Percentiles rank a stretch among this genome's conserved stretches.
These are phyloP conservation scores for Perccottus glenii DNA, from an alignment of 2,113 vertebrate genomes.

Conservation along the genomic window DNA sequence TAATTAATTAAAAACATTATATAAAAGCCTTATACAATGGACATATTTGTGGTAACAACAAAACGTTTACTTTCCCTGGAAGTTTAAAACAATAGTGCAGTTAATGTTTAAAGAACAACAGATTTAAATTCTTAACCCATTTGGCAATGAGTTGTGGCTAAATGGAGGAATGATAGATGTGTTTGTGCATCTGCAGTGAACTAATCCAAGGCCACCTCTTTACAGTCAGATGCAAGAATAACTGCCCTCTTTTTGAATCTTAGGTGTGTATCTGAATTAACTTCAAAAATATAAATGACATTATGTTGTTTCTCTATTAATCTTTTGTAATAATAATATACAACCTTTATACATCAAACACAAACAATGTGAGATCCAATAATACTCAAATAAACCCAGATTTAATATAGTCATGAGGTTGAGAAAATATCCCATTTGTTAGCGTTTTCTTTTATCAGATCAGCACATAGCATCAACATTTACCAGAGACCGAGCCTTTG, in stretches of 20 bases:
- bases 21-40: not conserved
- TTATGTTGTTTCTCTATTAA: too few relatives aligned
- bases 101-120: constrained; percentile 55
- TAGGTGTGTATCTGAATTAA: too few relatives aligned
- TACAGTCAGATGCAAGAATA: too few relatives aligned
- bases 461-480: not conserved
- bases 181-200: not conserved
- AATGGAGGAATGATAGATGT: constrained; percentile 20
- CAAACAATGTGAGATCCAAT: too few relatives aligned
- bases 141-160: constrained; percentile 19
- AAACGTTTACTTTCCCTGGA: not conserved
- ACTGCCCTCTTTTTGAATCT: too few relatives aligned
- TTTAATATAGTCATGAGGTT: not conserved
- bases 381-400: not conserved
- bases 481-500: too few relatives aligned
- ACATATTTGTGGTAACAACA: not conserved
- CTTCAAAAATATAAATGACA: too few relatives aligned
- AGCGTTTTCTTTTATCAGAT: not conserved
- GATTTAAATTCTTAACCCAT: constrained; percentile 52
- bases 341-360: too few relatives aligned
- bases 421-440: not conserved
- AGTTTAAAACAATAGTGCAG: constrained; percentile 25
- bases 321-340: too few relatives aligned
- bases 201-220: not conserved
- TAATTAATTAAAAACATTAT: not conserved